Percentiles rank a stretch among this genome's conserved stretches.
These are phyloP conservation scores for Aurelia sp. DNA, from an alignment of 30 jellyfish, hydroid and myxozoan species.

Conservation along the genomic window DNA sequence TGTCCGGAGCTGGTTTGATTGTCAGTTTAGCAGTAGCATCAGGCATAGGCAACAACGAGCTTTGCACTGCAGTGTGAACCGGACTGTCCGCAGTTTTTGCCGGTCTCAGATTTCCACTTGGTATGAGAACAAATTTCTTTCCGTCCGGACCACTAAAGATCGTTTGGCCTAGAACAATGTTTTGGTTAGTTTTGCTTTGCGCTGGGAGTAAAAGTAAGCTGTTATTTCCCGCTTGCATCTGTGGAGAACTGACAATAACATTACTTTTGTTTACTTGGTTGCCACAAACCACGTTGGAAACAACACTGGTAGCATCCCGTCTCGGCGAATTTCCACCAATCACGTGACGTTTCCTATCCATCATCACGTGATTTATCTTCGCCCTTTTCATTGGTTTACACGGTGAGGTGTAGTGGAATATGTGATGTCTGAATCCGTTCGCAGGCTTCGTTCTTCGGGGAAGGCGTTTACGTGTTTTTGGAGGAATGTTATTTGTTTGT, in stretches of 20 bases:
- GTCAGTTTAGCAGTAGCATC: conserved; percentile 3
- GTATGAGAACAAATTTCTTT: conserved; percentile 62
- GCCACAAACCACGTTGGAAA: background rate
- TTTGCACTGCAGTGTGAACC: conserved; percentile 19
- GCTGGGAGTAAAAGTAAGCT: conserved; percentile 57
- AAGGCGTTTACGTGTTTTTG: conserved; percentile 1
- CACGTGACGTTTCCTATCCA: background rate
- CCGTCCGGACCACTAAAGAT: conserved; percentile 71
- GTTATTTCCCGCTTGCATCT: background rate
- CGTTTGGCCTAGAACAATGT: conserved; percentile 76
- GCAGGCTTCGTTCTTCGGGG: conserved; percentile 31
- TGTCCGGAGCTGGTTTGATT: conserved; percentile 15
- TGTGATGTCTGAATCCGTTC: conserved; percentile 13
- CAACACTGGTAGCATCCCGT: background rate
- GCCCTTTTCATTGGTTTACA: conserved; percentile 30
- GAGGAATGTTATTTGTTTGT: background rate
- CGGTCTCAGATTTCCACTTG: conserved; percentile 33
- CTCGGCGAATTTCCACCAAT: background rate
- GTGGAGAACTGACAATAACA: background rate
- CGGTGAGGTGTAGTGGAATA: conserved; percentile 17
- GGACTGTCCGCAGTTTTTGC: background rate
- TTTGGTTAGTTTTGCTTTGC: conserved; percentile 29
- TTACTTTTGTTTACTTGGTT: background rate
- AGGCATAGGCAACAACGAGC: conserved; percentile 35
- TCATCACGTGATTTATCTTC: background rate